Evolutionary conservation across 2,113 vertebrate genomes (phyloP), one percentile per base, ranked within the genome.

Genomic region (Takifugu flavidus): DNA sequence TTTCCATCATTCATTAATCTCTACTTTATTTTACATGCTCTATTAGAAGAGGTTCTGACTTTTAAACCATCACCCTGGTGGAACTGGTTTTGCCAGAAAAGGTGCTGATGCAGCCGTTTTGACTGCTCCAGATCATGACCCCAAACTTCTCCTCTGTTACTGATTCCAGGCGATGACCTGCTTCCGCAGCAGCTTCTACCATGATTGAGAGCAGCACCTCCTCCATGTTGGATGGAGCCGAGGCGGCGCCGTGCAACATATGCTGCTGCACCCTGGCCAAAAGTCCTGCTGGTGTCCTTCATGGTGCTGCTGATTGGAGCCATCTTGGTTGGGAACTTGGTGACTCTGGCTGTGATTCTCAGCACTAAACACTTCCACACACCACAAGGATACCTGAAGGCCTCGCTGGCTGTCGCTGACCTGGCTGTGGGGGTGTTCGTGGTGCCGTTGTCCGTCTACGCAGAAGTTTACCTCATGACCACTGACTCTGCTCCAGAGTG

Each of bases 351-450:
- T 1, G 90, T 93, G 25, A 61, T 92, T 45, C 28, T 90, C 1
- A 87, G 89, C 25, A 91, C 84, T 8, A 91, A 88, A 49, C 87
- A 86, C 71, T 89, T 91, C 77, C 90, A 88, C 65, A 91, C 87
- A 0, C 85, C 91, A 0, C 91, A 92, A 59, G 91, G 92, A 0
- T 92, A 91, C 78, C 83, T 93, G 66, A 93, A 93, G 79, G 91
- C 90, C 0, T 93, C 92, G 0, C 80, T 92, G 2, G 90, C 91
- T 0, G 86, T 88, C 61, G 91, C 91, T 1, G 91, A 93, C 47
- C 73, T 93, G 43, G 87, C 89, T 0, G 89, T 92, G 65, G 92
- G 92, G 5, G 62, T 86, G 8, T 80, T 91, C 5, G 91, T 92
- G 72, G 90, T 93, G 11, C 91, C 91, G 1, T 70, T 93, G 15